Percentiles rank a stretch among this genome's conserved stretches.
Conservation (phyloP, 1,140 invertebrate species). For the Tetramorium alpestre region DNA sequence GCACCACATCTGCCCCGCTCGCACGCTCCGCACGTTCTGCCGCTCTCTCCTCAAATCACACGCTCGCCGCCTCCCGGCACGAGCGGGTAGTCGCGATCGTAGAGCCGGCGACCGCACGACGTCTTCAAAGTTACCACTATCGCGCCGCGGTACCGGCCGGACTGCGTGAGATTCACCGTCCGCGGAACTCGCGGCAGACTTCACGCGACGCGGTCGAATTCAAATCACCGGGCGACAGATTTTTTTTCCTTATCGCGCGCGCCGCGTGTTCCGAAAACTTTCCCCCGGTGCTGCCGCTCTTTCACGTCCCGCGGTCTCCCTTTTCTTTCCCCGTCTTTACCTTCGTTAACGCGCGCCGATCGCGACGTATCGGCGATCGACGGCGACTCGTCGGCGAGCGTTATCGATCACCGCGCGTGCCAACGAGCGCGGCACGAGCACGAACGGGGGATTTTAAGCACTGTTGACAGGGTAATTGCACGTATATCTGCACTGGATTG, state of each 20-base stretch:
- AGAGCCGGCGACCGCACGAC: not conserved
- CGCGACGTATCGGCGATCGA: slow-evolving; percentile 37
- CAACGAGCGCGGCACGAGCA: slow-evolving; percentile 47
- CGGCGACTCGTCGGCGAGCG: slow-evolving; percentile 9
- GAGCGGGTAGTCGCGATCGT: not conserved
- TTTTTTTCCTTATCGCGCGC: not conserved
- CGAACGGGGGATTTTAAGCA: slow-evolving; percentile 72
- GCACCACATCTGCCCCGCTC: slow-evolving; percentile 34
- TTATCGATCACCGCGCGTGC: slow-evolving; percentile 62
- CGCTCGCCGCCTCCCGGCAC: not conserved
- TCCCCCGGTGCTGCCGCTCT: not conserved
- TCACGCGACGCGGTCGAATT: slow-evolving; percentile 1
- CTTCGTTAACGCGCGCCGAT: not conserved
- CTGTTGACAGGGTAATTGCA: slow-evolving; percentile 80
- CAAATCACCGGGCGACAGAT: not conserved
- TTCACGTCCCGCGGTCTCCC: not conserved
- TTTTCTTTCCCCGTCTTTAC: not conserved
- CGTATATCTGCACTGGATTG: slow-evolving; percentile 81
- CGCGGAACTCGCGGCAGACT: too few species aligned
- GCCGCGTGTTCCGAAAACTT: slow-evolving; percentile 35
- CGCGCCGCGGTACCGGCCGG: not conserved
- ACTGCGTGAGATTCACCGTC: too few species aligned
- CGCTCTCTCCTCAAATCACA: not conserved
- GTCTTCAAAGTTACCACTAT: not conserved
- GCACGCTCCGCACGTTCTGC: not conserved